These are phyloP conservation scores for Xylocampa areola DNA, from an alignment of 2,888 invertebrate species.

Conservation along the genomic window DNA sequence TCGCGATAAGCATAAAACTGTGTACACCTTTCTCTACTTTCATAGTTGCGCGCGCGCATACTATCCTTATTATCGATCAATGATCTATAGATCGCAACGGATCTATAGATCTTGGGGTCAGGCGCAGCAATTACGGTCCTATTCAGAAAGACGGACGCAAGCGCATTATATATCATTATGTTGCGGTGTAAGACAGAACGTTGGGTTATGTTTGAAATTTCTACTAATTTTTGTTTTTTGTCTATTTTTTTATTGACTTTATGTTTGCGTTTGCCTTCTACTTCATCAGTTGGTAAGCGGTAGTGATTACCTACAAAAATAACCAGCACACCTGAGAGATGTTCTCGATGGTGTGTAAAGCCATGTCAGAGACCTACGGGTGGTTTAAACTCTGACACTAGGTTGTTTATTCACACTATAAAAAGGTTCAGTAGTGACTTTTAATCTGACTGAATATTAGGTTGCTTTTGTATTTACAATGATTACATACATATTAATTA, in stretches of 20 bases:
- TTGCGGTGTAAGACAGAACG: constrained; percentile 22
- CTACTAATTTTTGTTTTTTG: constrained; percentile 11
- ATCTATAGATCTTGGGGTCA: constrained; percentile 77
- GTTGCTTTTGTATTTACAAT: too few species aligned
- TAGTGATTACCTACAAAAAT: too few species aligned
- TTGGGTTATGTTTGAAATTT: constrained; percentile 13
- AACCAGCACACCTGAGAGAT: too few species aligned
- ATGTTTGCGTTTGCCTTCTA: too few species aligned
- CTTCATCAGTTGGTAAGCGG: too few species aligned
- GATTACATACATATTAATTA: too few species aligned
- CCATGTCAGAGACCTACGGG: too few species aligned
- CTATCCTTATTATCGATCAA: constrained; percentile 68
- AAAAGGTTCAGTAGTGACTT: too few species aligned
- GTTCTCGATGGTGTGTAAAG: too few species aligned
- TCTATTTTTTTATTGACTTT: not conserved
- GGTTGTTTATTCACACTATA: too few species aligned
- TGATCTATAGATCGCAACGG: constrained; percentile 65
- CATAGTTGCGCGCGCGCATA: constrained; percentile 46
- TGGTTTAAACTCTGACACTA: too few species aligned
- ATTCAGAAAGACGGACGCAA: constrained; percentile 63
- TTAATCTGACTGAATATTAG: too few species aligned
- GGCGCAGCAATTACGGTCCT: constrained; percentile 69
- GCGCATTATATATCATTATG: constrained; percentile 61
- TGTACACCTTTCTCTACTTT: constrained; percentile 60
- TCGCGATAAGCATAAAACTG: constrained; percentile 22